Base-by-base conservation (phyloP, 2,113 vertebrate genomes). In the Taurulus bubalis region DNA sequence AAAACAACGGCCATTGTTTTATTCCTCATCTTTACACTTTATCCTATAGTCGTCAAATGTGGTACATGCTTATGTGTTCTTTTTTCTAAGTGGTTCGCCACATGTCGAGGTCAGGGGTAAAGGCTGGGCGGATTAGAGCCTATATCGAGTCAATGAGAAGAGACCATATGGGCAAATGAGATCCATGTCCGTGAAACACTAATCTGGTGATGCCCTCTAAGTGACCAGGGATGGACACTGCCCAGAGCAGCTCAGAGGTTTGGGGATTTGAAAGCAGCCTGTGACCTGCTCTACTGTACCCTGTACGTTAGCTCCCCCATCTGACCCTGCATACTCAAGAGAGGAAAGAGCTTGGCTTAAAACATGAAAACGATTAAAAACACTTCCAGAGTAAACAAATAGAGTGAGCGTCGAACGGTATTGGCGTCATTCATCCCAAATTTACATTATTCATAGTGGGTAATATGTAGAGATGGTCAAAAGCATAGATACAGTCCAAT, bases 101-200 rank as follows among this genome's bases (percentile, higher is more conserved):
- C 88, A 93, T 91, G 89, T 91, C 30, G 84, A 91, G 91, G 90
- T 93, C 88, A 92, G 79, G 77, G 87, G 81, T 91, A 93, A 93
- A 92, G 87, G 84, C 83, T 90, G 78, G 79, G 77, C 11, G 80
- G 91, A 91, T 93, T 93, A 93, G 63, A 89, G 86, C 86, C 88
- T 90, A 90, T 92, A 92, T 91, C 60, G 38, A 90, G 91, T 92
- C 90, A 89, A 92, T 92, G 90, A 91, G 84, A 90, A 90, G 82
- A 91, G 83, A 89, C 92, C 92, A 92, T 94, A 94, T 93, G 93
- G 91, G 85, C 86, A 85, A 93, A 93, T 92, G 89, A 92, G 92
- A 93, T 93, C 87, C 89, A 94, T 93, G 92, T 90, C 90, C 45
- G 45, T 78, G 80, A 87, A 88, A 74, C 90, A 81, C 90, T 94